Conservation (phyloP, 2,888 invertebrate genomes). For the Acleris laterana region DNA sequence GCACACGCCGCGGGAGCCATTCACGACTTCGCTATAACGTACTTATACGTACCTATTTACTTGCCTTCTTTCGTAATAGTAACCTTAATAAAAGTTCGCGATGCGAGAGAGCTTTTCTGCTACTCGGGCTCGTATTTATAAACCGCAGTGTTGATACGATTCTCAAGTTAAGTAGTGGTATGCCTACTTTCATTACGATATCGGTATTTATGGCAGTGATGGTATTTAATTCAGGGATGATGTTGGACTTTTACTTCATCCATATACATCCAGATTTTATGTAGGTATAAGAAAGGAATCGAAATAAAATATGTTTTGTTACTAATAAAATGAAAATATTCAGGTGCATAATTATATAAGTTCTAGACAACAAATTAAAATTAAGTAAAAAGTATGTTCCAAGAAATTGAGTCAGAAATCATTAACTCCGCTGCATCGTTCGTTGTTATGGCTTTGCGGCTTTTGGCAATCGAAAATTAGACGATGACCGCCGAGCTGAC, state of each 20-base stretch:
- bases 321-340: too few relatives aligned
- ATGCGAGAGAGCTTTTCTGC: slow-evolving; percentile 9
- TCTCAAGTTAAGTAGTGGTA: not conserved
- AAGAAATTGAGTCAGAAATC: slow-evolving; percentile 3
- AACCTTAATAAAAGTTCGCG: slow-evolving; percentile 21
- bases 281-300: too few relatives aligned
- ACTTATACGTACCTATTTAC: not conserved
- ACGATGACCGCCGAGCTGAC: slow-evolving; percentile 32
- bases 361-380: too few relatives aligned
- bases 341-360: not conserved
- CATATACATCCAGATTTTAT: too few relatives aligned
- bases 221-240: too few relatives aligned
- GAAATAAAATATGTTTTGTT: too few relatives aligned
- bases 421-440: slow-evolving; percentile 20
- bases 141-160: too few relatives aligned
- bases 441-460: slow-evolving; percentile 35
- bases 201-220: too few relatives aligned
- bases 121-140: too few relatives aligned
- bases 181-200: not conserved
- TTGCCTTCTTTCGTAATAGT: slow-evolving; percentile 19
- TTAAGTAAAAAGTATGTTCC: not conserved
- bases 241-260: too few relatives aligned
- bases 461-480: slow-evolving; percentile 38
- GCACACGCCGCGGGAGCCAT: slow-evolving; percentile 23
- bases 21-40: slow-evolving; percentile 25